Conservation (phyloP, 2,797 vertebrate species). For the Adelosebastes latens region DNA sequence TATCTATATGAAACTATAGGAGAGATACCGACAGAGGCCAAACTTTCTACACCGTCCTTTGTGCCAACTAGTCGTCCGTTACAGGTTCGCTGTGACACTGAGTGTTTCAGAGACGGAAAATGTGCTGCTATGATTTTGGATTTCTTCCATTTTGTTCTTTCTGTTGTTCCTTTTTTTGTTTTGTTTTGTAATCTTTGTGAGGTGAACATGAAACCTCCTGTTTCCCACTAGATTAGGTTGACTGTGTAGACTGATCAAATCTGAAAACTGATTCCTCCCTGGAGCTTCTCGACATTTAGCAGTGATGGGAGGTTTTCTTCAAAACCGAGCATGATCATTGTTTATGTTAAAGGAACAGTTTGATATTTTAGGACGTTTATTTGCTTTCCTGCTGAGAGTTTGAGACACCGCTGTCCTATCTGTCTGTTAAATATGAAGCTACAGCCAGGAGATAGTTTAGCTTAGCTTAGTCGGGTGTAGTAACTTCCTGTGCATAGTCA, state of each 20-base stretch:
- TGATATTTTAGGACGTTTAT: neutral
- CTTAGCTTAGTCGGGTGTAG: neutral
- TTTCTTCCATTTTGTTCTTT: conserved; percentile 13
- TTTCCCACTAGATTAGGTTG: conserved; percentile 3
- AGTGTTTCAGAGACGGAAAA: conserved; percentile 56
- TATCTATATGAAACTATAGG: conserved; percentile 67
- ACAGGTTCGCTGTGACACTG: conserved; percentile 55
- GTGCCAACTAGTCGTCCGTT: conserved; percentile 78
- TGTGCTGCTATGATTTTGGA: conserved; percentile 73
- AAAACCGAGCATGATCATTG: neutral
- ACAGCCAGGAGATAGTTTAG: neutral
- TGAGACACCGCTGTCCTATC: neutral
- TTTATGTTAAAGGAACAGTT: conserved; percentile 11
- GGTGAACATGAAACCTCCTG: conserved; percentile 1
- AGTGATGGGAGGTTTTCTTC: neutral
- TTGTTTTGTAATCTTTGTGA: conserved; percentile 2
- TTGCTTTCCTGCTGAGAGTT: neutral
- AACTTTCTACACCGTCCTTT: conserved; percentile 74
- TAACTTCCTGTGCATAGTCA: neutral
- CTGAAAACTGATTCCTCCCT: conserved; percentile 15
- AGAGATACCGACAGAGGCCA: conserved; percentile 70
- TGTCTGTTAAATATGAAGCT: neutral
- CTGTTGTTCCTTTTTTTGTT: neutral
- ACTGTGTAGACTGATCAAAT: conserved; percentile 7
- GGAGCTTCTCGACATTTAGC: conserved; percentile 12